Evolutionary conservation across 2,888 invertebrate genomes (phyloP).

Genomic region (Danaus chrysippus): DNA sequence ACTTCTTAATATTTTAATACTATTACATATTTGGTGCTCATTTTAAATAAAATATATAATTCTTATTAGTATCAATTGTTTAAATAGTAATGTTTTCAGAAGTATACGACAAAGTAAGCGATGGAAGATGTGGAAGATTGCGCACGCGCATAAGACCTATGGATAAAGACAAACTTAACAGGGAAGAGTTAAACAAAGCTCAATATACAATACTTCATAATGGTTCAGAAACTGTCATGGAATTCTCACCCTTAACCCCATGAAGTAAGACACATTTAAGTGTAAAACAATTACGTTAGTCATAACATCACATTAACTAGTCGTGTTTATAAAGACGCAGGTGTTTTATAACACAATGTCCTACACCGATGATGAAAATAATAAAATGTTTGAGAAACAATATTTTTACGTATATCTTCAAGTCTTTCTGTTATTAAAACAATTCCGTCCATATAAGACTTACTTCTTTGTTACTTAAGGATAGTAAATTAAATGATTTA

Average conservation of each 20-base stretch:
- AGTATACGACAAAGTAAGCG: constrained; percentile 59
- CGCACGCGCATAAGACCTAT: constrained; percentile 63
- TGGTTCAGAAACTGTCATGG: constrained; percentile 51
- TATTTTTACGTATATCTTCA: constrained; percentile 3
- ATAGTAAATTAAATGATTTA: constrained; percentile 21
- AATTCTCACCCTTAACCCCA: constrained; percentile 42
- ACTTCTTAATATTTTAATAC: background rate
- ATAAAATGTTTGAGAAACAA: background rate
- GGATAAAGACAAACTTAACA: constrained; percentile 56
- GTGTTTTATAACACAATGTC: constrained; percentile 3
- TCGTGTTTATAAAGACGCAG: constrained; percentile 19
- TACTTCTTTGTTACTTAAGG: constrained; percentile 1
- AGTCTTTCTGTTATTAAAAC: constrained; percentile 4
- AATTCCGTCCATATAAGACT: constrained; percentile 27
- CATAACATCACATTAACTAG: constrained; percentile 20
- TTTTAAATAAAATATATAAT: too few relatives aligned
- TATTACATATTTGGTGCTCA: background rate
- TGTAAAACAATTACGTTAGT: constrained; percentile 8
- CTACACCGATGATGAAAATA: background rate
- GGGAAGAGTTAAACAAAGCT: constrained; percentile 58
- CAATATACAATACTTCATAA: constrained; percentile 60
- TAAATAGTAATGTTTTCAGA: constrained; percentile 44
- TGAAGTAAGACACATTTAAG: constrained; percentile 17
- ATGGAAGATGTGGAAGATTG: constrained; percentile 66
- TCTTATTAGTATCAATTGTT: background rate